A percentile compares a stretch with the other conserved stretches of the same genome.
Evolutionary conservation across 2,888 invertebrate species (phyloP).

Genomic region (Lasioglossum malachurum): DNA sequence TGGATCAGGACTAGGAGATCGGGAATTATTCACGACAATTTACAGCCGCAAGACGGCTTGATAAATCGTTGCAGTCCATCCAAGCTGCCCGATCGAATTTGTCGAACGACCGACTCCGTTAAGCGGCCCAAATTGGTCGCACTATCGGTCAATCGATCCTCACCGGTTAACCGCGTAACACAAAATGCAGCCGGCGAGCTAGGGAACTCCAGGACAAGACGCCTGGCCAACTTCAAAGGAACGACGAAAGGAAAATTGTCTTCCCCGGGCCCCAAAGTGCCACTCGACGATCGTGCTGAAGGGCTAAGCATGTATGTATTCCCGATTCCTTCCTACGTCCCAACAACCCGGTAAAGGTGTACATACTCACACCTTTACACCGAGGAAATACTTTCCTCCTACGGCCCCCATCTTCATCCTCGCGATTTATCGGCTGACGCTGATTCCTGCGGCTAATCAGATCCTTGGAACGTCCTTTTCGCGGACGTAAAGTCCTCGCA

Average conservation of each 20-base stretch:
- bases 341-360: too few relatives aligned
- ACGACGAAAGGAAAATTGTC: slow-evolving; percentile 16
- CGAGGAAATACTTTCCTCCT: neutral
- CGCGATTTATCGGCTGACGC: neutral
- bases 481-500: neutral
- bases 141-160: slow-evolving; percentile 19
- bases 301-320: slow-evolving; percentile 1
- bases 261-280: neutral
- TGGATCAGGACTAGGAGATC: neutral
- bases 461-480: neutral
- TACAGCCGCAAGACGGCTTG: slow-evolving; percentile 14
- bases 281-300: neutral
- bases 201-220: neutral
- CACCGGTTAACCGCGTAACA: slow-evolving; percentile 17
- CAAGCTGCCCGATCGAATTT: slow-evolving; percentile 35
- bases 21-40: slow-evolving; percentile 8
- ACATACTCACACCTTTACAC: neutral
- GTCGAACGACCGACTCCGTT: slow-evolving; percentile 22
- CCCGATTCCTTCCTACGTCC: neutral
- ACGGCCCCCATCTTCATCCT: too few relatives aligned
- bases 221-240: neutral
- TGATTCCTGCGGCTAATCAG: neutral
- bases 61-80: slow-evolving; percentile 33
- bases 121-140: slow-evolving; percentile 23
- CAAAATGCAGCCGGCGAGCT: slow-evolving; percentile 1